A percentile compares a stretch with the other conserved stretches of the same genome.
Evolutionary conservation across 2,113 vertebrate genomes (phyloP).

Genomic region (Chloroceryle aenea): DNA sequence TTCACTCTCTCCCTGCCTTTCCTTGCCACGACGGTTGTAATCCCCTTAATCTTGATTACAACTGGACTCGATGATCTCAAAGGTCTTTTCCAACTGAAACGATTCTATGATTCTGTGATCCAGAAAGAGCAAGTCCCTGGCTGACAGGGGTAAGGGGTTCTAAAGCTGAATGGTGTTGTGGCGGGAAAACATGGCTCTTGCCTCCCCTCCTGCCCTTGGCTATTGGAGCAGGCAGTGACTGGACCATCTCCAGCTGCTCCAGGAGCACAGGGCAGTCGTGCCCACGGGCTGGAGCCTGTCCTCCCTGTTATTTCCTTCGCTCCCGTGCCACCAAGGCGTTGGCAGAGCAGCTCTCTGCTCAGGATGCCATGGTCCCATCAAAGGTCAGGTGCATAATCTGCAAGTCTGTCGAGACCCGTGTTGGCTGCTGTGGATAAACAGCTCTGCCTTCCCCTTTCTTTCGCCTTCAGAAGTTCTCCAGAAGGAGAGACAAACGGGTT

Average conservation of each 20-base stretch:
- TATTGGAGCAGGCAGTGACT: background rate
- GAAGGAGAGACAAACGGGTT: background rate
- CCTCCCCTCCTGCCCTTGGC: rapidly evolving
- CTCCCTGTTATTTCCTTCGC: background rate
- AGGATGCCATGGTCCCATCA: background rate
- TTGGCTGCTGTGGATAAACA: background rate
- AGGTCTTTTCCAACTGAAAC: no score
- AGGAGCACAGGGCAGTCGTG: rapidly evolving
- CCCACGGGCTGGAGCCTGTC: background rate
- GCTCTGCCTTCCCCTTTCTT: background rate
- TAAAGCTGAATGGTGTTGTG: rapidly evolving
- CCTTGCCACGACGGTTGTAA: background rate
- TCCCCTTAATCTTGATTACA: rapidly evolving
- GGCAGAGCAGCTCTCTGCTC: background rate
- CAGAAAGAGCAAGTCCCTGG: background rate
- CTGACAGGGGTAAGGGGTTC: no score
- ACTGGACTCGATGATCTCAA: no score
- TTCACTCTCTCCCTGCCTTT: background rate
- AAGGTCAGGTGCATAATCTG: background rate
- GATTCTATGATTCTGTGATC: no score
- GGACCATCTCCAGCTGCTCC: background rate
- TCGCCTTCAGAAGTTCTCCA: background rate
- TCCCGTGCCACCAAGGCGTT: background rate
- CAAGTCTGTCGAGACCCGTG: rapidly evolving
- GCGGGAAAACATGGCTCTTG: background rate